phyloP scores from a whole-genome alignment of 1,140 invertebrate genomes.

The Hetaerina americana region DNA sequence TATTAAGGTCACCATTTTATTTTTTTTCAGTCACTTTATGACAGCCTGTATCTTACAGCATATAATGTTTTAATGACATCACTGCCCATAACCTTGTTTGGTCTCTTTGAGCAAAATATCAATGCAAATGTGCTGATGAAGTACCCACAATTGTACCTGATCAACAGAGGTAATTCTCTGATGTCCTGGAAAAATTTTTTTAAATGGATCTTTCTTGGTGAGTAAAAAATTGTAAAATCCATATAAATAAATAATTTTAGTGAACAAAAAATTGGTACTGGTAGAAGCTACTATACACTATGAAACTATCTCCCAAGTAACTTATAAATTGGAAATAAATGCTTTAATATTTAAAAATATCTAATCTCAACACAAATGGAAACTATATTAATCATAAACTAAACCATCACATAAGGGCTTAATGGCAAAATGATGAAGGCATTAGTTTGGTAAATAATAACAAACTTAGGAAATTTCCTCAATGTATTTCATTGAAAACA shows the following conservation, averaged over 20 bases:
- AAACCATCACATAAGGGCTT: no score
- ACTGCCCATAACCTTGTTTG: constrained; percentile 51
- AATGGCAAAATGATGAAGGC: no score
- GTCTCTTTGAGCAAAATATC: constrained; percentile 57
- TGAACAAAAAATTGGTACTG: neutral
- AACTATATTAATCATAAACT: no score
- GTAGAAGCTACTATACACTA: no score
- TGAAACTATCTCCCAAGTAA: no score
- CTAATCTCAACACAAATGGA: no score
- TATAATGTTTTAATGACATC: constrained; percentile 65
- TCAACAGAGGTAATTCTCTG: constrained; percentile 47
- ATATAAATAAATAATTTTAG: neutral
- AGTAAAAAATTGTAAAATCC: constrained; percentile 20
- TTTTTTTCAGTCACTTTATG: constrained; percentile 44
- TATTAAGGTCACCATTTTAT: no score
- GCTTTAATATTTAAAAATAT: no score
- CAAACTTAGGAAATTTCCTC: no score
- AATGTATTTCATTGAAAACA: no score
- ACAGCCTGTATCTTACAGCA: constrained; percentile 55
- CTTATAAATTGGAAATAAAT: no score
- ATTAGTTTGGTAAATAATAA: no score
- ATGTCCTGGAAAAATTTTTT: constrained; percentile 48
- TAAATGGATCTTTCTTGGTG: constrained; percentile 46
- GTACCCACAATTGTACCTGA: constrained; percentile 53
- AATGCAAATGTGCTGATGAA: constrained; percentile 41